phyloP scores from a whole-genome alignment of 2,113 vertebrate genomes.

The Neodon shergylaensis region DNA sequence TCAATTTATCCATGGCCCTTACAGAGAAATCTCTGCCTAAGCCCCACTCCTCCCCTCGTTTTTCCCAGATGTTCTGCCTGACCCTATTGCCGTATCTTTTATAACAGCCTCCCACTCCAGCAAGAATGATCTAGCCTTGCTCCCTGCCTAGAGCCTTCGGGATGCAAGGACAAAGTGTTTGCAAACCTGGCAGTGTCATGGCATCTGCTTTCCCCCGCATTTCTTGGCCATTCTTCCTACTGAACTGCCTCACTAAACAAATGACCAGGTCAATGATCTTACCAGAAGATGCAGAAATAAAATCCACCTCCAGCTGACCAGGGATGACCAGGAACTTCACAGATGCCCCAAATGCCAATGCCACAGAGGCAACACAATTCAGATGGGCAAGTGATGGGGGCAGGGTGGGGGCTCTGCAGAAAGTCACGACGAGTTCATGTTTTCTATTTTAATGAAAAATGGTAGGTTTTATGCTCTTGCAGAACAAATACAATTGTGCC shows the following conservation, averaged over 20 bases:
- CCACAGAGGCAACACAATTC: neutral
- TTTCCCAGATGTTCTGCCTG: neutral
- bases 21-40: neutral
- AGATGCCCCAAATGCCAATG: neutral
- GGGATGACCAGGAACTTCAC: neutral
- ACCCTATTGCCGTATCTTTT: neutral
- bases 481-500: conserved; percentile 56
- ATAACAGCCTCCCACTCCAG: neutral
- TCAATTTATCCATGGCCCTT: neutral
- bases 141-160: neutral
- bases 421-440: neutral
- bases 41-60: neutral
- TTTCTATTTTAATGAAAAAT: conserved; percentile 60
- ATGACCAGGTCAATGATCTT: neutral
- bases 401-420: neutral
- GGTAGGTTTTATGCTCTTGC: conserved; percentile 44
- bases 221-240: neutral
- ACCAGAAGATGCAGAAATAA: conserved; percentile 11
- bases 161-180: neutral
- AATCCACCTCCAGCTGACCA: neutral
- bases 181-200: neutral
- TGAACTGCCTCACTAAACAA: conserved; percentile 25
- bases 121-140: neutral
- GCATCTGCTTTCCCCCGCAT: neutral
- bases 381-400: neutral